Evolutionary conservation across 2,797 vertebrate species (phyloP).

Genomic region (Cyclura pinguis): DNA sequence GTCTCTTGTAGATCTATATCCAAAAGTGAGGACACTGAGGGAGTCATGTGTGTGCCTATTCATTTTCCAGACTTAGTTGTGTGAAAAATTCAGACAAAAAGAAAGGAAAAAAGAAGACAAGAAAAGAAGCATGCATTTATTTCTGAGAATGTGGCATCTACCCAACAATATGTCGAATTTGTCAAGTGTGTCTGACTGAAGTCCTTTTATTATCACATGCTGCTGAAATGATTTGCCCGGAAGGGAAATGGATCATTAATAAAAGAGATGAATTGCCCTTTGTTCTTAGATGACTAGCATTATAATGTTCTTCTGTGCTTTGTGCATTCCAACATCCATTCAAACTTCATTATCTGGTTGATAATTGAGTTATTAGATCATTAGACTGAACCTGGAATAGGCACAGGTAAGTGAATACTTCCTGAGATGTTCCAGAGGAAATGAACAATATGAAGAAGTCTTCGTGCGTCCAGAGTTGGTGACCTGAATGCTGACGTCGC

Average conservation of each 20-base stretch:
- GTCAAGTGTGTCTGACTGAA: slow-evolving; percentile 83
- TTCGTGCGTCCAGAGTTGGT: slow-evolving; percentile 43
- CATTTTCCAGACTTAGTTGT: slow-evolving; percentile 72
- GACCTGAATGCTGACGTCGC: background rate
- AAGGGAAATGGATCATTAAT: slow-evolving; percentile 78
- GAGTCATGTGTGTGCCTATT: slow-evolving; percentile 63
- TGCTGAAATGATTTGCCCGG: slow-evolving; percentile 77
- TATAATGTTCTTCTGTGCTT: slow-evolving; percentile 59
- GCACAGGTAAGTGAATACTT: slow-evolving; percentile 1
- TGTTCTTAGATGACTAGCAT: slow-evolving; percentile 71
- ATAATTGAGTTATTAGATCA: slow-evolving; percentile 42
- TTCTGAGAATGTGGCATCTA: slow-evolving; percentile 77
- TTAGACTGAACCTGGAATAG: slow-evolving; percentile 23
- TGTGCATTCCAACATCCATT: slow-evolving; percentile 53
- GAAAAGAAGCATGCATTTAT: slow-evolving; percentile 78
- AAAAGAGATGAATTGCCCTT: slow-evolving; percentile 81
- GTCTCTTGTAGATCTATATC: slow-evolving; percentile 57
- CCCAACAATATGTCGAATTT: slow-evolving; percentile 81
- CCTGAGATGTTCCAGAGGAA: slow-evolving; percentile 31
- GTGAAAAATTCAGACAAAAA: slow-evolving; percentile 65
- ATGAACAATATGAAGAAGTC: slow-evolving; percentile 3
- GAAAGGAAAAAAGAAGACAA: slow-evolving; percentile 2
- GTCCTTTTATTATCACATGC: slow-evolving; percentile 68
- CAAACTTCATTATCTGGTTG: slow-evolving; percentile 58
- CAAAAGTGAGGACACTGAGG: slow-evolving; percentile 57